These are phyloP conservation scores for Lasioglossum zephyrum DNA, from an alignment of 2,888 invertebrate species.

Conservation along the genomic window DNA sequence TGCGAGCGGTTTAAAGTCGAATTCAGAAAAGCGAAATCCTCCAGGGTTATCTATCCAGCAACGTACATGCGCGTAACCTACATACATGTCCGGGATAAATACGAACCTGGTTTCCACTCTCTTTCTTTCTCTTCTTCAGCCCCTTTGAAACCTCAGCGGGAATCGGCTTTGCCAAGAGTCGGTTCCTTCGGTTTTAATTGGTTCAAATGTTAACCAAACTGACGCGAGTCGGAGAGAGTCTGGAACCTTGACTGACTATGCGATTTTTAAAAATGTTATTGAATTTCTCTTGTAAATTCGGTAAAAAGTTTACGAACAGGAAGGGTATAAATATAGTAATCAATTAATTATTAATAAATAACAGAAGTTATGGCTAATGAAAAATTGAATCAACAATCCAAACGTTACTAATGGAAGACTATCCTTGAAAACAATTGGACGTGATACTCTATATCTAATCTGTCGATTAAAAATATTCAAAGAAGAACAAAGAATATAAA, in stretches of 20 bases:
- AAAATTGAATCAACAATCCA: not conserved
- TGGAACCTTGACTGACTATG: not conserved
- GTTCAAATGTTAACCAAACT: not conserved
- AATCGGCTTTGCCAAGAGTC: slow-evolving; percentile 32
- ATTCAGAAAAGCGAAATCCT: slow-evolving; percentile 80
- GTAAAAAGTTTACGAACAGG: not conserved
- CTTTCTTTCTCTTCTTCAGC: not conserved
- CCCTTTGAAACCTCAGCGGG: slow-evolving; percentile 3
- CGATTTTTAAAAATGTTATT: not conserved
- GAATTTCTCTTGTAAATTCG: not conserved
- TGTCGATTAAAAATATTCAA: not conserved
- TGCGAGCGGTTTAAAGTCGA: slow-evolving; percentile 81
- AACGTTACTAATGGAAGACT: not conserved
- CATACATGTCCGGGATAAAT: slow-evolving; percentile 57
- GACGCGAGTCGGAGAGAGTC: not conserved
- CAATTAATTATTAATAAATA: not conserved
- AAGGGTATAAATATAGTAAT: not conserved
- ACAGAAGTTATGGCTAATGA: not conserved
- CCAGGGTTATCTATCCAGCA: slow-evolving; percentile 58
- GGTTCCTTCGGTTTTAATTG: not conserved
- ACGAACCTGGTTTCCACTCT: slow-evolving; percentile 36
- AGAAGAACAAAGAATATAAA: not conserved
- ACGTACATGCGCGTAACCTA: slow-evolving; percentile 59
- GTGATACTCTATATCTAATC: not conserved
- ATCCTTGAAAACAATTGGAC: not conserved